Evolutionary conservation across 2,113 vertebrate genomes (phyloP).

Genomic region (Gymnogyps californianus): DNA sequence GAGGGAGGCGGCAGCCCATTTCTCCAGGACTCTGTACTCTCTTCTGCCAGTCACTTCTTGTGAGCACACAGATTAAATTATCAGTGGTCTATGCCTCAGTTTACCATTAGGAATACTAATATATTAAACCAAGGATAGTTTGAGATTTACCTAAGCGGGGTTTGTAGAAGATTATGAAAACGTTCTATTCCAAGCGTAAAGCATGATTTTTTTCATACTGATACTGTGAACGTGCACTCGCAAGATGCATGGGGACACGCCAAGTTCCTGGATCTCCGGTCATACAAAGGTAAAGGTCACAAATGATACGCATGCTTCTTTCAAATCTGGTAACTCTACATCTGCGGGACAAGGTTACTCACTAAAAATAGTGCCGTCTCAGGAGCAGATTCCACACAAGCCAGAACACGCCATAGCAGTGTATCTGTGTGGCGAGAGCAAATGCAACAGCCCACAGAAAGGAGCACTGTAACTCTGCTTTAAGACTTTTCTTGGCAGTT

Average conservation of each 20-base stretch:
- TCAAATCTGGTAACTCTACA: background rate
- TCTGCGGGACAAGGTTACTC: background rate
- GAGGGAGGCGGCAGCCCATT: background rate
- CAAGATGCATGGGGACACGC: accelerated
- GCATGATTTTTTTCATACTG: background rate
- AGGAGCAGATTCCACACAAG: background rate
- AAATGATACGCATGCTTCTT: accelerated
- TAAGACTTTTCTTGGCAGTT: background rate
- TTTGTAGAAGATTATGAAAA: background rate
- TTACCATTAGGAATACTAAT: background rate
- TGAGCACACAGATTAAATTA: accelerated
- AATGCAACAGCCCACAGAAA: too few species aligned
- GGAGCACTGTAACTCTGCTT: accelerated
- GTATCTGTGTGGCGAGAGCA: background rate
- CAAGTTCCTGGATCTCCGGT: too few species aligned
- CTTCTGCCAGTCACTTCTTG: background rate
- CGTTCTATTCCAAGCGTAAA: background rate
- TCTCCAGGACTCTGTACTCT: background rate
- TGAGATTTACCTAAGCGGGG: background rate
- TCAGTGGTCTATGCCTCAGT: background rate
- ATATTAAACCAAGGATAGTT: background rate
- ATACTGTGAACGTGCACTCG: too few species aligned
- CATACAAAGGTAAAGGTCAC: background rate
- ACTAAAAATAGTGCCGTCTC: background rate
- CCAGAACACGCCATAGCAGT: accelerated